Evolutionary conservation across 1,140 invertebrate species (phyloP), one percentile per base, ranked within the genome.

Genomic region (Branchinecta lindahli): DNA sequence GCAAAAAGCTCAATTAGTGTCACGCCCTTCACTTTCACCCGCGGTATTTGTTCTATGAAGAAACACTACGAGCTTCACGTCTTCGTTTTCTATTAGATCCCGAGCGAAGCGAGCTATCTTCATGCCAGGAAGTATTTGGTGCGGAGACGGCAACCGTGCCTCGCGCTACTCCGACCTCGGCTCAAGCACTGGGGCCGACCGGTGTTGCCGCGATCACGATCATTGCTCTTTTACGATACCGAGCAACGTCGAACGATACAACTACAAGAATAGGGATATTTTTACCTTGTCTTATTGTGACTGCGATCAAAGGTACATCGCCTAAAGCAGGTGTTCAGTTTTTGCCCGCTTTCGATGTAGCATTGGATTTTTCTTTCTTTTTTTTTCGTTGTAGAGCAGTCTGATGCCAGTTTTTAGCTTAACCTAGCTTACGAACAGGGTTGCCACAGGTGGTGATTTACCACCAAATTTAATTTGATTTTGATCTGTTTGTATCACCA

Each of bases 201-300:
- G 78, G 45, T 92, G 90, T 75, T 93, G 90, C 77, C 79, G 90
- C 0, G 81, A 81, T 0, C 90, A 92, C 74, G 90, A 92, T 77
- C 80, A 85, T 71, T 92, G 90, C 75, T 75, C 80, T 3, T 73
- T 81, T 71, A 85, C 84, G 74, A 90, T 94, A 72, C 82, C 84
- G 45, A 84, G 83, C 15, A 85, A 92, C 76, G 82, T 82, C 18
- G 82, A 82, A 70, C 83, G 83, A 75, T 91, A 85, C 78, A 84
- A 85, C 71, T 81, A 87, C 71, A 88, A 89, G 83, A 94, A 94
- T 82, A 85, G 83, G 77, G 83, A 86, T 68, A 87, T 89, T 46
- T 89, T 88, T 79, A 92, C 90, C 8, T 79, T 93, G n/a, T 90
- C 88, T 70, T 88, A 92, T 76, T 94, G 91, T 79, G 81, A 81